A percentile compares a stretch with the other conserved stretches of the same genome.
Conservation (phyloP, 2,888 invertebrate genomes). For the Caenorhabditis japonica region DNA sequence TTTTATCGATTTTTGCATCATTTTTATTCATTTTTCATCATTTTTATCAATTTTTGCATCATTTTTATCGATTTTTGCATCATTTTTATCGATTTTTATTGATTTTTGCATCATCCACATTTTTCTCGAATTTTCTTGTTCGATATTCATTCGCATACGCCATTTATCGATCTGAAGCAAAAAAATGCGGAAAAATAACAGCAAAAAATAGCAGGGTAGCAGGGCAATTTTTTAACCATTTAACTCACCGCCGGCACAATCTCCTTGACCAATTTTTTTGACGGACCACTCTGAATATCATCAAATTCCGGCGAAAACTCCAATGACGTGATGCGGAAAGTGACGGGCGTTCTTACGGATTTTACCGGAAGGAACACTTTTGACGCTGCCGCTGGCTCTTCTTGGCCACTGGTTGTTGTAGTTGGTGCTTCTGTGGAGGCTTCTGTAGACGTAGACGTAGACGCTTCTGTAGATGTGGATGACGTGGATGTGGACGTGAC, state of each 20-base stretch:
- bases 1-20: no score
- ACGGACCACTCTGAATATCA: constrained; percentile 44
- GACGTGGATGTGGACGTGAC: constrained; percentile 1
- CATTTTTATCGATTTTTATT: no score
- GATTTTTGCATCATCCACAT: no score
- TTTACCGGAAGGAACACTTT: constrained; percentile 48
- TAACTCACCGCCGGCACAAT: constrained; percentile 29
- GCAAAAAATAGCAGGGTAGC: no score
- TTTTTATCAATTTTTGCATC: no score
- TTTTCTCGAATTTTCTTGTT: no score
- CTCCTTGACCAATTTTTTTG: constrained; percentile 35
- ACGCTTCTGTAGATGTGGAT: constrained; percentile 7
- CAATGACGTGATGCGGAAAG: constrained; percentile 37
- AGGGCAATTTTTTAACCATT: no score
- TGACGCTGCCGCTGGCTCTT: constrained; percentile 18
- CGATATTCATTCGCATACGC: no score
- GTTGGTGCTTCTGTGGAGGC: constrained; percentile 13
- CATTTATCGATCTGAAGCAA: no score
- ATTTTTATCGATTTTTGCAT: no score
- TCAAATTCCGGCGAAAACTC: constrained; percentile 40
- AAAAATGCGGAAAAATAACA: no score
- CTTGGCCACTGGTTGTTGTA: constrained; percentile 18
- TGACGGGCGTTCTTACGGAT: constrained; percentile 36
- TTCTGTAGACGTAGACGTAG: constrained; percentile 20
- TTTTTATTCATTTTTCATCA: no score